Evolutionary conservation across 2,888 invertebrate genomes (phyloP), one percentile per base, ranked within the genome.

Genomic region (Margaritifera margaritifera): DNA sequence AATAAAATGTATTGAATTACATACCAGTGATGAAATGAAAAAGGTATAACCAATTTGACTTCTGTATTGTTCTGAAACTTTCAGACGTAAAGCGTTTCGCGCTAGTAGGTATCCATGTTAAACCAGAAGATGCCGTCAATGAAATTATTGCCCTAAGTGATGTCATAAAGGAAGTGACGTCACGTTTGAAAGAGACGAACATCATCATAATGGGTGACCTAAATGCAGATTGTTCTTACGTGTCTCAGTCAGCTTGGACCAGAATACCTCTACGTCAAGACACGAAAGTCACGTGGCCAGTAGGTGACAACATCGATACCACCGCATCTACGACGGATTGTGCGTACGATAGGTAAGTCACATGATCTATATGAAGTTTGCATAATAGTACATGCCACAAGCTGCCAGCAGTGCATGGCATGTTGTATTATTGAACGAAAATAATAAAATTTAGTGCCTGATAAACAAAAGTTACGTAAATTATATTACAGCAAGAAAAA

Each of bases 171-270:
- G 71, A 77, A 53, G 72, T 80, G 22, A 65, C 59, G 18, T 51
- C 69, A 18, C 71, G 24, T 25, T 78, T 77, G 70, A 66, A 71
- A 22, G 74, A 69, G 1, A 59, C 79, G 15, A 67, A 84, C 64
- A 67, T 84, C 50, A 74, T 84, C 51, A 72, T 84, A 2, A 61
- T 83, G 59, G 87, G 87, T 1, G 86, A 87, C 67, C 68, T 87
- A 59, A 87, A 87, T 70, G 86, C 87, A 11, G 87, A 77, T 59
- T 87, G 87, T 62, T 68, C 57, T 6, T 86, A 84, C 71, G 82
- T 86, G 15, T 69, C 79, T 4, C 65, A 78, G 8, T 70, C 69
- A 22, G 68, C 75, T 25, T 83, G 83, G 83, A 63, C 63, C 18
- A 66, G 66, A 19, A 77, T 86, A 24, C 69, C 71, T 4, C 68